Percentiles rank a stretch among this genome's conserved stretches.
phyloP scores from a whole-genome alignment of 2,113 vertebrate genomes.

The Rhagologus leucostigma region DNA sequence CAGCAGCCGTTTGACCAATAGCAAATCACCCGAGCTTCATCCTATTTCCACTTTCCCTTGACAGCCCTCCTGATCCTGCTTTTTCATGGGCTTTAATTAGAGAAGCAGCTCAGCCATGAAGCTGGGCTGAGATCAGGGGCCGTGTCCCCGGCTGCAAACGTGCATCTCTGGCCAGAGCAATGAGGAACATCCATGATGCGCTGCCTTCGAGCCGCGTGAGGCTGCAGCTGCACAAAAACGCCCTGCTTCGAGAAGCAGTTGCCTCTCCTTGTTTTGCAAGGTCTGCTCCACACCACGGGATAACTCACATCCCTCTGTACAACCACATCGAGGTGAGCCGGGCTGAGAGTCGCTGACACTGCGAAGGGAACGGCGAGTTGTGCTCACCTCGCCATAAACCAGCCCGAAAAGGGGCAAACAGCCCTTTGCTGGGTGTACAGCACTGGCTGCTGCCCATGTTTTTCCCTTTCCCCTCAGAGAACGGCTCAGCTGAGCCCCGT shows the following conservation, averaged over 20 bases:
- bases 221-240: neutral
- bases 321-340: neutral
- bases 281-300: neutral
- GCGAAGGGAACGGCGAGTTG: neutral
- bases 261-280: neutral
- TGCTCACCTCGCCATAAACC: neutral
- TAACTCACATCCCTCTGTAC: neutral
- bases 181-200: neutral
- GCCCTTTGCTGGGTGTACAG: neutral
- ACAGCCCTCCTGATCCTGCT: neutral
- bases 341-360: neutral
- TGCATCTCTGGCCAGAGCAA: neutral
- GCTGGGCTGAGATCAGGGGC: neutral
- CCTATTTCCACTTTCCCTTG: neutral
- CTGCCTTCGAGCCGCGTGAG: neutral
- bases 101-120: conserved; percentile 24
- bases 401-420: neutral
- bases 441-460: fast-evolving
- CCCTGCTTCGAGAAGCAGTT: neutral
- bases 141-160: neutral
- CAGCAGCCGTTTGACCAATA: neutral
- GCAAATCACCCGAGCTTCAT: neutral
- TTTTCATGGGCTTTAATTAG: neutral
- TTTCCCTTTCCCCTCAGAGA: neutral
- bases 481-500: neutral